phyloP scores from a whole-genome alignment of 2,888 invertebrate genomes.

The Drosophila neonasuta region DNA sequence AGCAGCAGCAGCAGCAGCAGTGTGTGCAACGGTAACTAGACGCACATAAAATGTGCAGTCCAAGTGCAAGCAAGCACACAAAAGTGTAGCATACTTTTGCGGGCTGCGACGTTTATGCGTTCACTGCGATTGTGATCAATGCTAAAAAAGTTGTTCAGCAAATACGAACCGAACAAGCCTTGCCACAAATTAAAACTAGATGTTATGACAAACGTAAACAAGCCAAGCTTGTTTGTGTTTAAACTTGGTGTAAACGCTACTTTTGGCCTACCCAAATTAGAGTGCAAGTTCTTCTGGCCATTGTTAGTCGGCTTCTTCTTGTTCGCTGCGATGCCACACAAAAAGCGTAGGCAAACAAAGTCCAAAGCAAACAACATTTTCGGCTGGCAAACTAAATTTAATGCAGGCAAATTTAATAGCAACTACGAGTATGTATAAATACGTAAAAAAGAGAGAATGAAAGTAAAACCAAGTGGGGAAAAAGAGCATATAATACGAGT shows the following conservation, averaged over 20 bases:
- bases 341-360: slow-evolving; percentile 21
- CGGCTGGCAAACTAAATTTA: slow-evolving; percentile 32
- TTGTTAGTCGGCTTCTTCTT: slow-evolving; percentile 17
- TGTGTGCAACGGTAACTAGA: slow-evolving; percentile 27
- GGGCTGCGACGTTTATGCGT: slow-evolving; percentile 20
- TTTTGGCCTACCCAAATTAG: slow-evolving; percentile 8
- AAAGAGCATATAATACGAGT: slow-evolving; percentile 29
- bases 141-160: neutral
- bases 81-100: slow-evolving; percentile 50
- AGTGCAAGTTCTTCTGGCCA: slow-evolving; percentile 9
- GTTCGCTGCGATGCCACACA: slow-evolving; percentile 12
- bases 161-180: neutral
- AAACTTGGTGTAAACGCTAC: slow-evolving; percentile 2
- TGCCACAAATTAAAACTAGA: neutral
- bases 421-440: slow-evolving; percentile 3
- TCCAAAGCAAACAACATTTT: slow-evolving; percentile 26
- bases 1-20: neutral
- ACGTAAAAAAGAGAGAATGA: neutral
- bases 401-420: slow-evolving; percentile 38
- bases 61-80: slow-evolving; percentile 27
- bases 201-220: neutral
- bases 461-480: slow-evolving; percentile 14
- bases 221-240: neutral
- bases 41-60: slow-evolving; percentile 35
- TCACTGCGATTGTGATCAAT: neutral